Percentiles rank a stretch among this genome's conserved stretches.
phyloP scores from a whole-genome alignment of 2,113 vertebrate species.

The Cnemophilus loriae region DNA sequence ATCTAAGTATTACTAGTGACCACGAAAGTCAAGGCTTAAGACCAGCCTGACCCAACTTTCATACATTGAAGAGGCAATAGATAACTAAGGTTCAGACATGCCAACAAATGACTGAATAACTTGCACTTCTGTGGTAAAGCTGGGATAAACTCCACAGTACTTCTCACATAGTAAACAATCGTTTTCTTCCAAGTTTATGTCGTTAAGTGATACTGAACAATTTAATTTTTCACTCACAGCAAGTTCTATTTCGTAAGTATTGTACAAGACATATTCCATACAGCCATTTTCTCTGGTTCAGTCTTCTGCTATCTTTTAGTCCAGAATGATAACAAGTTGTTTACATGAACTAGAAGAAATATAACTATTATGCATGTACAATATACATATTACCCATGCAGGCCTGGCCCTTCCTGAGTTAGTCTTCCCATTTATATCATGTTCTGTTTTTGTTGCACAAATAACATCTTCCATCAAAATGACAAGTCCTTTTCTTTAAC shows the following conservation, averaged over 20 bases:
- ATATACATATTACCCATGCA: neutral
- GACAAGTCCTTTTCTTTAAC: constrained; percentile 63
- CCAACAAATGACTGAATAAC: neutral
- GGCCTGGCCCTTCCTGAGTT: neutral
- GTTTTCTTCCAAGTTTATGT: neutral
- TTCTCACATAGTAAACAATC: neutral
- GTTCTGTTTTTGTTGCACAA: constrained; percentile 59
- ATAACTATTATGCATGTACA: neutral
- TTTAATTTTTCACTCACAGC: neutral
- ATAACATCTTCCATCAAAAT: constrained; percentile 72
- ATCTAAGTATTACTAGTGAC: neutral
- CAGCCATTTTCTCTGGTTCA: neutral
- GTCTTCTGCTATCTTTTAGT: neutral
- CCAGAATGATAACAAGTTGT: neutral
- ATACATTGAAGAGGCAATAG: neutral
- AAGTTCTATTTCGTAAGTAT: neutral
- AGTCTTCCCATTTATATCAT: constrained; percentile 29
- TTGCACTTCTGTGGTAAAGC: neutral
- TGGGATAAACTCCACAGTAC: neutral
- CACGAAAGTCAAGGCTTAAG: neutral
- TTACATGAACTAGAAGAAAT: neutral
- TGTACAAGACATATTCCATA: neutral
- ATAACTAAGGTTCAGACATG: neutral
- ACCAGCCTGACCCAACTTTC: neutral
- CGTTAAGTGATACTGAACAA: neutral